A percentile compares a stretch with the other conserved stretches of the same genome.
phyloP scores from a whole-genome alignment of 2,113 vertebrate species.

The Pelecanoides urinatrix region DNA sequence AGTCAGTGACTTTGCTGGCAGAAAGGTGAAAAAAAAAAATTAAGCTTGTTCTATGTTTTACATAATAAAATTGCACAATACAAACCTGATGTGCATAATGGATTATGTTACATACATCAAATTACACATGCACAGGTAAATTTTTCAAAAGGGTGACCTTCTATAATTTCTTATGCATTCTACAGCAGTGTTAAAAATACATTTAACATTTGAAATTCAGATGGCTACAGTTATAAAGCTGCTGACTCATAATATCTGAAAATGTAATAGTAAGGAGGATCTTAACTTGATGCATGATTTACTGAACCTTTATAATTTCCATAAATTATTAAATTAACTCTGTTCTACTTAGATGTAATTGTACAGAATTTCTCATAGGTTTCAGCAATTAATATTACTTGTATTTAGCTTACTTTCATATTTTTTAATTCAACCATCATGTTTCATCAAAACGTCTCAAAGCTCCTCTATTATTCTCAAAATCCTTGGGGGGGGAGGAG shows the following conservation, averaged over 20 bases:
- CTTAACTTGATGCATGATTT: constrained; percentile 53
- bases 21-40: neutral
- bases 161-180: constrained; percentile 80
- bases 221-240: constrained; percentile 83
- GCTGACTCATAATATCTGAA: constrained; percentile 87
- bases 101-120: constrained; percentile 63
- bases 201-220: constrained; percentile 94
- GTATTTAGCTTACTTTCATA: neutral
- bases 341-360: constrained; percentile 37
- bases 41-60: neutral
- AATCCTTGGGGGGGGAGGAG: neutral
- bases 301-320: constrained; percentile 69
- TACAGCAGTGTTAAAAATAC: constrained; percentile 79
- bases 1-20: neutral
- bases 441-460: neutral
- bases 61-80: neutral
- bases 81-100: constrained; percentile 46
- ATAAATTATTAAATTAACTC: constrained; percentile 70
- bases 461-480: neutral
- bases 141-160: constrained; percentile 68
- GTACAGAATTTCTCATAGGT: constrained; percentile 35
- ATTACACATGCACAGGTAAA: constrained; percentile 61
- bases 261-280: constrained; percentile 59
- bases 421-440: neutral
- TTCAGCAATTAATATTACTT: constrained; percentile 17